Evolutionary conservation across 2,888 invertebrate genomes (phyloP), one percentile per base, ranked within the genome.

Genomic region (Eristalis intricaria): DNA sequence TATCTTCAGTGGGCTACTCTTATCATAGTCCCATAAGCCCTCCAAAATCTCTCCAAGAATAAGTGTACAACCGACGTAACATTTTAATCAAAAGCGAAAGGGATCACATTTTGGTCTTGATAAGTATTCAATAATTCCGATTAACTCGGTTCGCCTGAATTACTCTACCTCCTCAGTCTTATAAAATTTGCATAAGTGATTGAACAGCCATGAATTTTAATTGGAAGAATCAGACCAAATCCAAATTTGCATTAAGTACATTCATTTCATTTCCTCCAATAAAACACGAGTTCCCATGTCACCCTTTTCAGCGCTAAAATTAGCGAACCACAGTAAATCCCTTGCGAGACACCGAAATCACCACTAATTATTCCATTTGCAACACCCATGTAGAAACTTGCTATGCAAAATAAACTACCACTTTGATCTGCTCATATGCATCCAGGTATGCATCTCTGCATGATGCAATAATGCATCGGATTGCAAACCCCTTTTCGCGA

Each of bases 361-460:
- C 32, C 61, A 80, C 74, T 68, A 73, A 79, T 79, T 66, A 73
- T 8, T 4, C 7, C 26, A 26, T 15, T 40, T 40, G 60, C 26
- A n/a, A 22, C 26, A 1, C 26, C 60, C 13, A 29, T 10, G 26
- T 1, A 32, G 3, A 38, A 64, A 29, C 38, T 0, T 15, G 60
- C 60, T 40, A 19, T 50, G 50, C 43, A 43, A 43, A 26, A 26
- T 2, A 26, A n/a, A 50, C 4, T 5, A 40, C 2, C 40, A 15
- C 15, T 2, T 10, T 7, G n/a, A 11, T 81, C 35, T 61, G 74
- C 35, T 70, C 83, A 83, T 86, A 83, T 83, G 78, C 86, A 86
- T 86, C 66, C 66, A 66, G 69, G 69, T 60, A 71, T 58, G n/a
- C 60, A 15, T 50, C 58, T 7, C 50, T 22, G 32, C 40, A 73